phyloP scores from a whole-genome alignment of 1,140 invertebrate species.

The Zaprionus nigranus region DNA sequence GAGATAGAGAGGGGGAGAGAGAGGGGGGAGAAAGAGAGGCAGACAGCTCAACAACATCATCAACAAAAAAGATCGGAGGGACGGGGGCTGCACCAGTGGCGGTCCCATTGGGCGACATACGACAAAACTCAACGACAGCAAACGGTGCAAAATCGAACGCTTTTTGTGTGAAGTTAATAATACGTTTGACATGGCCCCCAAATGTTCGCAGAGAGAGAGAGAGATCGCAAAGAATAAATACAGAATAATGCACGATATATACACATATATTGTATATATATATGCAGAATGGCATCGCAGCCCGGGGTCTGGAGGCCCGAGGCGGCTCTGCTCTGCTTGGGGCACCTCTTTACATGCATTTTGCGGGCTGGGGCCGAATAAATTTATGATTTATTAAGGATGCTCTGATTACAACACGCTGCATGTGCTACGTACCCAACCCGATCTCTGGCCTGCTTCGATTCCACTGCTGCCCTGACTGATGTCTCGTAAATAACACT shows the following conservation, averaged over 20 bases:
- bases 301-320: slow-evolving; percentile 7
- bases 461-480: slow-evolving; percentile 35
- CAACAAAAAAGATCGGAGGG: neutral
- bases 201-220: slow-evolving; percentile 17
- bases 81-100: slow-evolving; percentile 44
- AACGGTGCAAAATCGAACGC: slow-evolving; percentile 84
- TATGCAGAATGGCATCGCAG: slow-evolving; percentile 76
- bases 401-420: slow-evolving; percentile 83
- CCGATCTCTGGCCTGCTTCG: neutral
- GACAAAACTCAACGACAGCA: slow-evolving; percentile 79
- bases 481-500: slow-evolving; percentile 79
- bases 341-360: slow-evolving; percentile 44
- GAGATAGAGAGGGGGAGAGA: neutral
- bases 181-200: slow-evolving; percentile 80
- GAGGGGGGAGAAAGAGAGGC: neutral
- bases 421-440: slow-evolving; percentile 27
- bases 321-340: neutral
- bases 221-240: slow-evolving; percentile 1
- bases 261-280: slow-evolving; percentile 33
- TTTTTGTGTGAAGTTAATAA: slow-evolving; percentile 85
- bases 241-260: neutral
- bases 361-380: slow-evolving; percentile 52
- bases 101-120: slow-evolving; percentile 71
- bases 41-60: slow-evolving; percentile 30
- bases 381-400: slow-evolving; percentile 85